phyloP scores from a whole-genome alignment of 1,140 invertebrate species.

The Ladona fulva region DNA sequence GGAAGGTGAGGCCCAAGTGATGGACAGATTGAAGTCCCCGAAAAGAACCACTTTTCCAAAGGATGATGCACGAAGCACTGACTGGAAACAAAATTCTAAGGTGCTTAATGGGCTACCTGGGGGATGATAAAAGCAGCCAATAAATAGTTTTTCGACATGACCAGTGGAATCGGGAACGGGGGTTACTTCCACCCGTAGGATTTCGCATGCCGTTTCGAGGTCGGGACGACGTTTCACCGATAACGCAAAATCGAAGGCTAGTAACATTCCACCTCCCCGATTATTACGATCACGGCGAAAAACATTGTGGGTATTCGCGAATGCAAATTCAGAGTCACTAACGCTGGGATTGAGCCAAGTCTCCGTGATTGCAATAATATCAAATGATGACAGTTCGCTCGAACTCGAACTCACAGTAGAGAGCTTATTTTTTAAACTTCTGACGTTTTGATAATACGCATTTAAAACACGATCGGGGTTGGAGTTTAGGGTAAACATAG shows the following conservation, averaged over 20 bases:
- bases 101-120: background rate
- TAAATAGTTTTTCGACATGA: background rate
- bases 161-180: background rate
- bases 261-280: background rate
- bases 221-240: background rate
- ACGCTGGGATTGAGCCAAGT: background rate
- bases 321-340: background rate
- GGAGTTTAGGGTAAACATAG: too few relatives aligned
- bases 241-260: background rate
- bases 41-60: background rate
- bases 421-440: background rate
- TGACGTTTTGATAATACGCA: background rate
- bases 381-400: background rate
- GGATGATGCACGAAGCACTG: background rate
- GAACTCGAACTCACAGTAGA: background rate
- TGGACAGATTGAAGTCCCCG: background rate
- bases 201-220: background rate
- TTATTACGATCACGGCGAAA: background rate
- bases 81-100: background rate
- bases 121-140: background rate
- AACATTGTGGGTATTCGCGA: background rate
- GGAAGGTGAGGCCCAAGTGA: background rate
- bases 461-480: background rate
- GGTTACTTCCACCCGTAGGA: background rate
- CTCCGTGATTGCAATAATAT: background rate